These are phyloP conservation scores for Micrasema minimum DNA, from an alignment of 1,140 invertebrate genomes.

Conservation along the genomic window DNA sequence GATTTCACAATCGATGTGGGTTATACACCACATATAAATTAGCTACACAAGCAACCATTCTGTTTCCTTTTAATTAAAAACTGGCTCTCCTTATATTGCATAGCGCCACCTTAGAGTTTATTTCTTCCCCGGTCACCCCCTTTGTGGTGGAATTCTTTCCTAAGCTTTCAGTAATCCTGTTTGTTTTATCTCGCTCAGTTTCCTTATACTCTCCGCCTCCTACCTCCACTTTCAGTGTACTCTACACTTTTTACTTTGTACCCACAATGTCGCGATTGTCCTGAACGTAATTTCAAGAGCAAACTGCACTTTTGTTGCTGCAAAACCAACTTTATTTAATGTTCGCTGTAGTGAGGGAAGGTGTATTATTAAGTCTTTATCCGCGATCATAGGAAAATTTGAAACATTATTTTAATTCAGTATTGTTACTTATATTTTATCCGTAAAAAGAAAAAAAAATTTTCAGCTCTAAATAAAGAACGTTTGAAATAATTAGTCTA, in stretches of 20 bases:
- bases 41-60: too few relatives aligned
- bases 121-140: too few relatives aligned
- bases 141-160: neutral
- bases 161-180: conserved; percentile 22
- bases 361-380: too few relatives aligned
- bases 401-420: too few relatives aligned
- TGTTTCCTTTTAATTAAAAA: too few relatives aligned
- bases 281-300: conserved; percentile 24
- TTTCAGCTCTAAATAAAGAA: too few relatives aligned
- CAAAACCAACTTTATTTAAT: conserved; percentile 21
- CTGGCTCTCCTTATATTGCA: neutral
- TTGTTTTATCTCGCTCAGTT: conserved; percentile 25
- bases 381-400: too few relatives aligned
- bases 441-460: too few relatives aligned
- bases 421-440: too few relatives aligned
- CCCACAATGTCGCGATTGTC: conserved; percentile 19
- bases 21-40: too few relatives aligned
- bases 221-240: conserved; percentile 3
- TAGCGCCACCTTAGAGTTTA: neutral
- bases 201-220: neutral
- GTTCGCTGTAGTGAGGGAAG: neutral
- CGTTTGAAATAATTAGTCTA: too few relatives aligned
- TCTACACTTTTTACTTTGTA: conserved; percentile 12
- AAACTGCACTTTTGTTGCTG: conserved; percentile 35
- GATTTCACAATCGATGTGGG: too few relatives aligned